Evolutionary conservation across 2,113 vertebrate genomes (phyloP), one percentile per base, ranked within the genome.

Genomic region (Hyla sarda): DNA sequence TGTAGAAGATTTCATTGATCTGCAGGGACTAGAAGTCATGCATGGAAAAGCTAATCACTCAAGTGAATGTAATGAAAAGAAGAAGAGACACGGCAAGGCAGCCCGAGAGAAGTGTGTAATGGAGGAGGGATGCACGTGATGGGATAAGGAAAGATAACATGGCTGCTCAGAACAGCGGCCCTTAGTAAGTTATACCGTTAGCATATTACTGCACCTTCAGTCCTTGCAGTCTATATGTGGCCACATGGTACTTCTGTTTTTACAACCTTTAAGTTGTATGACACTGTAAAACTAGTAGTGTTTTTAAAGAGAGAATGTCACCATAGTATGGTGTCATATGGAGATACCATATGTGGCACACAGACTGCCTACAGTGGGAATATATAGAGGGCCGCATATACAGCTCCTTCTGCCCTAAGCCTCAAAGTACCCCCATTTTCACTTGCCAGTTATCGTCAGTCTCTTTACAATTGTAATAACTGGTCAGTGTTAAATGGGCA

Each of bases 31-130:
- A 32, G 62, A 69, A 67, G 23, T 58, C 79, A 41, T 62, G 32
- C 54, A n/a, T 34, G 32, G 37, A 37, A 37, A 54, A 45, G 78
- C 54, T 62, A 81, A 81, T 81, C 56, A 81, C 78, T 81, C 78
- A 62, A 60, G 52, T 62, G 56, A 81, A 4, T 21, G 37, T 81
- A 81, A 81, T 81, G 78, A 81, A 58, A 82, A 67, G 32, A 19
- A 60, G n/a, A 54, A 62, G 60, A 47, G 37, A 65, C 17, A 48
- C 11, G 41, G 56, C 34, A 82, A 45, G 21, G 45, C 21, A 14
- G 78, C 54, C 50, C 37, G 54, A 32, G 23, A 41, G 32, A 58
- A 58, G 21, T 41, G 25, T 62, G 79, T 65, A 48, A 82, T 67
- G 56, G 54, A 45, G n/a, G 25, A 82, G 79, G 17, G 52, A 72